phyloP scores from a whole-genome alignment of 2,888 invertebrate species.

The Sclerodermus sp. region DNA sequence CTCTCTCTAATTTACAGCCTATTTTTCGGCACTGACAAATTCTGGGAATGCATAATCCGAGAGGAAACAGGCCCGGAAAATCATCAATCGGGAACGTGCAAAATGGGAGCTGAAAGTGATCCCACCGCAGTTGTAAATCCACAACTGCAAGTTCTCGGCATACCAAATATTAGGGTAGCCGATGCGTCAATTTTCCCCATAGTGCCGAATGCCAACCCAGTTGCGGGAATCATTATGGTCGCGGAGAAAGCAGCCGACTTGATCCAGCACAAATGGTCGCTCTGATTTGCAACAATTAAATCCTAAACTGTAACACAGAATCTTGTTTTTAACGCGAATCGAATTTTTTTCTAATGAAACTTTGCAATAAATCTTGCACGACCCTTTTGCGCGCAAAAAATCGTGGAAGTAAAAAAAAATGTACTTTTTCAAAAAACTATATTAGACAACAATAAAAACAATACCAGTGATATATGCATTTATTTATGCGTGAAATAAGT shows the following conservation, averaged over 20 bases:
- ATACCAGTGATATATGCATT: too few species aligned
- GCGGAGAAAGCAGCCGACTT: constrained; percentile 73
- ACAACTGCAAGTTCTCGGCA: constrained; percentile 65
- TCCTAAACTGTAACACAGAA: too few species aligned
- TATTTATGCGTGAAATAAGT: too few species aligned
- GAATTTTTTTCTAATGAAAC: too few species aligned
- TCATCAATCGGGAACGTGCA: constrained; percentile 67
- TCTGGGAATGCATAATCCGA: constrained; percentile 70
- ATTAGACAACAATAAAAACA: too few species aligned
- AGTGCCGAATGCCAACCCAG: constrained; percentile 68
- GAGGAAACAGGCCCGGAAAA: constrained; percentile 67
- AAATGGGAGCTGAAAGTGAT: constrained; percentile 62
- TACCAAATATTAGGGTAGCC: constrained; percentile 66
- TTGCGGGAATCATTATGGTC: constrained; percentile 71
- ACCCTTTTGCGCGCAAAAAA: too few species aligned
- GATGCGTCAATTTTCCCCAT: constrained; percentile 72
- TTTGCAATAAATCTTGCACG: too few species aligned
- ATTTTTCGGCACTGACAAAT: constrained; percentile 63
- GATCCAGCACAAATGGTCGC: constrained; percentile 61
- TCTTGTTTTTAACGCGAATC: too few species aligned
- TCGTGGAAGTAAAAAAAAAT: too few species aligned
- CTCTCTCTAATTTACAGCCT: constrained; percentile 45
- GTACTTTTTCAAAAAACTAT: too few species aligned
- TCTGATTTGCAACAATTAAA: too few species aligned
- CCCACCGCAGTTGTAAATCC: constrained; percentile 63